Percentiles rank a stretch among this genome's conserved stretches.
These are phyloP conservation scores for Heliothis virescens DNA, from an alignment of 1,140 invertebrate species.

Conservation along the genomic window DNA sequence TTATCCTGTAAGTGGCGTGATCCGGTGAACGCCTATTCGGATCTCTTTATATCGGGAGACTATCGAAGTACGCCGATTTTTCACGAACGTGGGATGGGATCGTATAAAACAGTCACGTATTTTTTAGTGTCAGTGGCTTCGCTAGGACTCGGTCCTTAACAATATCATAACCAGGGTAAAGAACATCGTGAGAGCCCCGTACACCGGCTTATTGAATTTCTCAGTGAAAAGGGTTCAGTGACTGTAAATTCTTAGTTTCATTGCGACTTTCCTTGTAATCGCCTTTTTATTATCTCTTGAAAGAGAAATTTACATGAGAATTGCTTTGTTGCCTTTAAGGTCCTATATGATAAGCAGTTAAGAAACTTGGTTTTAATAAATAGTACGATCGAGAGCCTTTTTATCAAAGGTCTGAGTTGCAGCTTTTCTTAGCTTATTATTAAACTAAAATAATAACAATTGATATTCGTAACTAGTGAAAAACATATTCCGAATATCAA, in stretches of 20 bases:
- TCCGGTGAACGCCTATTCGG: constrained; percentile 66
- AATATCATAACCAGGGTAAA: constrained; percentile 69
- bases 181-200: constrained; percentile 58
- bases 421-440: constrained; percentile 4
- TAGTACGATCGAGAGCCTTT: not conserved
- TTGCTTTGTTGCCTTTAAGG: constrained; percentile 52
- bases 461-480: not conserved
- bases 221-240: constrained; percentile 66
- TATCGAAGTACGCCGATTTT: constrained; percentile 61
- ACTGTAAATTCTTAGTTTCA: constrained; percentile 57
- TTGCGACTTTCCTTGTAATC: constrained; percentile 46
- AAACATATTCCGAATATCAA: constrained; percentile 7
- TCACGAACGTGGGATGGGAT: constrained; percentile 54
- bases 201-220: constrained; percentile 74
- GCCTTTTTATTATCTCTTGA: constrained; percentile 46
- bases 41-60: constrained; percentile 70
- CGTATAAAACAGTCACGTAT: constrained; percentile 68
- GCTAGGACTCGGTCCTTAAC: constrained; percentile 59
- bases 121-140: constrained; percentile 68
- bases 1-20: constrained; percentile 64
- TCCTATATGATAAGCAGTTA: constrained; percentile 43
- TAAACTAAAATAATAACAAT: not conserved
- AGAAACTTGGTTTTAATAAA: constrained; percentile 17
- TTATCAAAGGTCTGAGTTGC: not conserved
- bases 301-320: constrained; percentile 45